A percentile compares a stretch with the other conserved stretches of the same genome.
Conservation (phyloP, 2,113 vertebrate species). For the Cacatua alba region DNA sequence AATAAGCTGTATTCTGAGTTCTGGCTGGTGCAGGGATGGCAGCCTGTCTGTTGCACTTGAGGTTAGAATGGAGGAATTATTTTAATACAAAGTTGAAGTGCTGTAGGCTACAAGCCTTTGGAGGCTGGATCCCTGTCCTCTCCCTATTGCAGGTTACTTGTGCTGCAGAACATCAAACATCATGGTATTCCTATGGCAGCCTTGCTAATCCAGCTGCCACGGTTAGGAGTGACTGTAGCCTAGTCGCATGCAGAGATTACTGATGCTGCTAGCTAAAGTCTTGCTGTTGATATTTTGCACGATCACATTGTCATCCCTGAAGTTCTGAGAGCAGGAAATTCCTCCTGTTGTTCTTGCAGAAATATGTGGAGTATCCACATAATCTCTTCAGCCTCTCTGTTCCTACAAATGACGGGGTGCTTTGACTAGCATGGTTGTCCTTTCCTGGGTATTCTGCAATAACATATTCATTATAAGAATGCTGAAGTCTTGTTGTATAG, state of each 20-base stretch:
- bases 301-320: neutral
- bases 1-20: neutral
- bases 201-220: neutral
- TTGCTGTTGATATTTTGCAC: neutral
- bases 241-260: neutral
- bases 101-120: neutral
- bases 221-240: neutral
- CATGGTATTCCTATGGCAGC: neutral
- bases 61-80: neutral
- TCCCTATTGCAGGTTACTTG: neutral
- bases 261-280: neutral
- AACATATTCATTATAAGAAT: neutral
- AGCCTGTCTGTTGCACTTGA: neutral
- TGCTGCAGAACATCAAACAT: neutral
- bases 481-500: neutral
- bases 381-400: neutral
- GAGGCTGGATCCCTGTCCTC: neutral
- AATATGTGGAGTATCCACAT: neutral
- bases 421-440: neutral
- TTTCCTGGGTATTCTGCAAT: neutral
- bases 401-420: neutral
- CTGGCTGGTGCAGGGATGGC: neutral
- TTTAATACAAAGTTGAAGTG: neutral
- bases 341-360: neutral
- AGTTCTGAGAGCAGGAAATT: constrained; percentile 1